phyloP scores from a whole-genome alignment of 2,888 invertebrate species.

The Meta bourneti region DNA sequence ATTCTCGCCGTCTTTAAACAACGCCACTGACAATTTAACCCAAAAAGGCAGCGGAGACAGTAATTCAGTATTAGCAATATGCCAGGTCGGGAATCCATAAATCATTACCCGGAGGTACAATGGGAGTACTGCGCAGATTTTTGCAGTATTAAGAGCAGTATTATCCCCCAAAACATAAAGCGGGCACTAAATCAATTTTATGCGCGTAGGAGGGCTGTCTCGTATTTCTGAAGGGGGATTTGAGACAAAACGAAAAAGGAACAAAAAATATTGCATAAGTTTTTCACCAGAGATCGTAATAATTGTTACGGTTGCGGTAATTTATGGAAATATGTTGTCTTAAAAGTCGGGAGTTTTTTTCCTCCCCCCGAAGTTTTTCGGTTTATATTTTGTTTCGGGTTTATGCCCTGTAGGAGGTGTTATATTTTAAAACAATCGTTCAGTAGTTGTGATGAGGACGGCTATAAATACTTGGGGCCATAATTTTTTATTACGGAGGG shows the following conservation, averaged over 20 bases:
- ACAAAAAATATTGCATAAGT: slow-evolving; percentile 24
- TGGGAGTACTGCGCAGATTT: slow-evolving; percentile 52
- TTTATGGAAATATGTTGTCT: slow-evolving; percentile 77
- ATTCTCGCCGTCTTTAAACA: slow-evolving; percentile 65
- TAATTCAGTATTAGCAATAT: slow-evolving; percentile 75
- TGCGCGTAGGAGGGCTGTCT: slow-evolving; percentile 56
- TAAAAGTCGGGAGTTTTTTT: slow-evolving; percentile 51
- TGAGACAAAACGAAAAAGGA: slow-evolving; percentile 18
- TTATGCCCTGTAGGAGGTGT: slow-evolving; percentile 39
- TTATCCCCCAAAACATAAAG: slow-evolving; percentile 66
- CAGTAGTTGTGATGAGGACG: slow-evolving; percentile 54
- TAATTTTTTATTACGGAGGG: slow-evolving; percentile 67
- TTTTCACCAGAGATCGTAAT: slow-evolving; percentile 68
- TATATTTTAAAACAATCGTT: slow-evolving; percentile 75
- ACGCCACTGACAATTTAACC: slow-evolving; percentile 72
- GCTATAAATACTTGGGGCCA: slow-evolving; percentile 62
- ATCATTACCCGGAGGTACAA: slow-evolving; percentile 44
- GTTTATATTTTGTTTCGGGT: slow-evolving; percentile 28
- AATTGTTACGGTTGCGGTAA: slow-evolving; percentile 75
- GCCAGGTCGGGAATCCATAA: slow-evolving; percentile 59
- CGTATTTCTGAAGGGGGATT: slow-evolving; percentile 48
- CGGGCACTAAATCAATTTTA: slow-evolving; percentile 73
- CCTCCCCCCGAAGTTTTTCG: not conserved
- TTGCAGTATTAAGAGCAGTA: slow-evolving; percentile 65
- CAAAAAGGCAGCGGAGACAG: slow-evolving; percentile 53